phyloP scores from a whole-genome alignment of 2,113 vertebrate genomes.

The Sapayoa aenigma region DNA sequence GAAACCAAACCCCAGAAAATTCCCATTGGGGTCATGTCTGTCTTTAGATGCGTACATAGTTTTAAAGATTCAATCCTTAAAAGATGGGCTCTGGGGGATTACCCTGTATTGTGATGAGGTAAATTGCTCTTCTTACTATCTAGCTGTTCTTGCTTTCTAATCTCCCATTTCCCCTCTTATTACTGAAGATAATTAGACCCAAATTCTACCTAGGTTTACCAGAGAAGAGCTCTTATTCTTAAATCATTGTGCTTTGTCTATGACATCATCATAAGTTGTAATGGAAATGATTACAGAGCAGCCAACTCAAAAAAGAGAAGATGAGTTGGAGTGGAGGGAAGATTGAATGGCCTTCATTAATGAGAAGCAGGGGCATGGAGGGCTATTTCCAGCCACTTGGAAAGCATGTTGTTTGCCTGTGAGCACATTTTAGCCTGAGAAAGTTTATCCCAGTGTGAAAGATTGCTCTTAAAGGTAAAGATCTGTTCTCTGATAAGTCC shows the following conservation, averaged over 20 bases:
- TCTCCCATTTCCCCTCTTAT: slow-evolving; percentile 14
- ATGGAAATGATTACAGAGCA: slow-evolving; percentile 12
- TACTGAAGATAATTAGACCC: background rate
- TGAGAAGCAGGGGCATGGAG: background rate
- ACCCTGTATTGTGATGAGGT: background rate
- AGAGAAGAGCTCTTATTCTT: background rate
- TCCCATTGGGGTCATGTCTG: background rate
- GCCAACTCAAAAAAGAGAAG: background rate
- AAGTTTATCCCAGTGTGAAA: slow-evolving; percentile 38
- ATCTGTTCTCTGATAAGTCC: slow-evolving; percentile 40
- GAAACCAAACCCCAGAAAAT: background rate
- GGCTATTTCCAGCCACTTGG: background rate
- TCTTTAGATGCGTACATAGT: background rate
- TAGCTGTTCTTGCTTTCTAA: background rate
- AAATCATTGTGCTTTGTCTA: background rate
- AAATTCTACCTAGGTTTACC: background rate
- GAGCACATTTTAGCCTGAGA: slow-evolving; percentile 28
- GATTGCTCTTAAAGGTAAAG: slow-evolving; percentile 41
- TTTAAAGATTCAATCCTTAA: background rate
- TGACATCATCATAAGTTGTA: slow-evolving; percentile 8
- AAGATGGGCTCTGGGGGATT: slow-evolving; percentile 1
- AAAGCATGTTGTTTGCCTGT: slow-evolving; percentile 5
- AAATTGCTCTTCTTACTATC: background rate
- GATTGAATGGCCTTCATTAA: background rate
- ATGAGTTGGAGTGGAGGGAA: background rate